Base-by-base conservation (phyloP, 2,797 vertebrate genomes). In the Alcedo quadribrachys region DNA sequence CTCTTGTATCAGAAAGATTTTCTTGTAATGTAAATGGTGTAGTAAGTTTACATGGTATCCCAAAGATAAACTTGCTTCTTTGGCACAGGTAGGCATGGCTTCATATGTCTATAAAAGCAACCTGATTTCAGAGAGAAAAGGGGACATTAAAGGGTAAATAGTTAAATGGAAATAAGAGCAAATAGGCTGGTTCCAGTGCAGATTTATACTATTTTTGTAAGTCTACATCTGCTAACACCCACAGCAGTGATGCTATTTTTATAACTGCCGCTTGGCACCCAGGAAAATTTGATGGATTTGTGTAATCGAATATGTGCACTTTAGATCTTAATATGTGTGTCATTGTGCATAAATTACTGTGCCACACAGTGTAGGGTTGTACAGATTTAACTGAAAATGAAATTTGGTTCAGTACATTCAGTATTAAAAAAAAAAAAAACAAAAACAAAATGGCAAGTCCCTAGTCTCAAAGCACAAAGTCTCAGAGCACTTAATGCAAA, bases 171-270 rank as follows among this genome's bases (percentile, higher is more conserved):
- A 93, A 60, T 79, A 50, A 30, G 50, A 85, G 58, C 62, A 82
- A 90, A 74, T 42, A 80, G 28, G 33, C 53, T 83, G 55, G 80
- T 90, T 83, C 18, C 51, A 45, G 13, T 81, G 51, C 65, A 57
- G 35, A 60, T 95, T 81, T 85, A 5, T 91, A 71, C 58, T 76
- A 17, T 77, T 95, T 94, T 87, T 88, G 7, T 89, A 82, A 93
- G 51, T 90, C 76, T 89, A 6, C 0, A 14, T 94, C 84, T 89
- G 79, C 65, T 77, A 85, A 69, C 78, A 69, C 71, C 53, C 66
- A 67, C 62, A 66, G 37, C 68, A 57, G 21, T 60, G 57, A 75
- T 45, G 42, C 69, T 92, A 30, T 88, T 94, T 93, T 91, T 87
- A 46, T 95, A 65, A 86, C 63, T 81, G 43, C 51, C 82, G 57